Conservation (phyloP, 1,140 invertebrate genomes). For the Aphaenogaster floridana region DNA sequence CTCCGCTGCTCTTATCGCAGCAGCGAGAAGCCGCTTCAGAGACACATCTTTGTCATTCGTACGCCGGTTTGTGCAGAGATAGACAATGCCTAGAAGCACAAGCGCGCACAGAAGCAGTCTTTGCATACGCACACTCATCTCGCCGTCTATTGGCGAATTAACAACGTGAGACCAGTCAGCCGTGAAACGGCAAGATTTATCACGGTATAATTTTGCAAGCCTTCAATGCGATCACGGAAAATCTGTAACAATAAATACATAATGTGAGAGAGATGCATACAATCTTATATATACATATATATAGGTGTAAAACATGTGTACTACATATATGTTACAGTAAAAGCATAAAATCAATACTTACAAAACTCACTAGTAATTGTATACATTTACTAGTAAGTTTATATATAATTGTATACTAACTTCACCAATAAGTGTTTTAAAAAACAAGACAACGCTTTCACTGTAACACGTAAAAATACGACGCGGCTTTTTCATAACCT, state of each 20-base stretch:
- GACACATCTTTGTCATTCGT: slow-evolving; percentile 85
- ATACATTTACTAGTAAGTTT: neutral
- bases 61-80: slow-evolving; percentile 79
- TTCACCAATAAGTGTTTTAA: neutral
- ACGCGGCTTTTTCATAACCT: slow-evolving; percentile 7
- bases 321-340: neutral
- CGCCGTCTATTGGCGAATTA: slow-evolving; percentile 89
- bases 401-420: neutral
- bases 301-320: neutral
- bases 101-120: slow-evolving; percentile 88
- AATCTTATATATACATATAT: neutral
- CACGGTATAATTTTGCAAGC: neutral
- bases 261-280: neutral
- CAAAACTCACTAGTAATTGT: neutral
- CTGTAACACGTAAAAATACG: neutral
- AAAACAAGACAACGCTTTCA: neutral
- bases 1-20: slow-evolving; percentile 93
- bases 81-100: slow-evolving; percentile 77
- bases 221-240: neutral
- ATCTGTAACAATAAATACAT: slow-evolving; percentile 9
- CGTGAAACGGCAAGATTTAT: neutral
- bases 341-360: slow-evolving; percentile 5
- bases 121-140: slow-evolving; percentile 89
- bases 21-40: slow-evolving; percentile 91
- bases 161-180: neutral